phyloP scores from a whole-genome alignment of 2,888 invertebrate genomes.

The Apodemia hepburni region DNA sequence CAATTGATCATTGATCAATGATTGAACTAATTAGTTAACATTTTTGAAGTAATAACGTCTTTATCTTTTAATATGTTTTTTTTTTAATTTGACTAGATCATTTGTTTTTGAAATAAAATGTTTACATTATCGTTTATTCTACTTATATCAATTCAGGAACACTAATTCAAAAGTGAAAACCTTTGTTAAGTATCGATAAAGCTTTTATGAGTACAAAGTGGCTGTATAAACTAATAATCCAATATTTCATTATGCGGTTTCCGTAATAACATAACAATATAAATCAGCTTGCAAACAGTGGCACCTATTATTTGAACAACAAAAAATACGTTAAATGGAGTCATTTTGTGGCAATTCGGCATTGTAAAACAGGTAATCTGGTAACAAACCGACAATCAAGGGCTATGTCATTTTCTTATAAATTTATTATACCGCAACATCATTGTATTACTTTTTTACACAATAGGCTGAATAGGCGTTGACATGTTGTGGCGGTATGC shows the following conservation, averaged over 20 bases:
- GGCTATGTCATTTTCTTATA: conserved; percentile 67
- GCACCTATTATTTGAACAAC: conserved; percentile 67
- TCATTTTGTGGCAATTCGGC: conserved; percentile 67
- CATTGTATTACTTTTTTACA: conserved; percentile 54
- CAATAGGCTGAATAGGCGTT: conserved; percentile 68
- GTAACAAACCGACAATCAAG: conserved; percentile 67
- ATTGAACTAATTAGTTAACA: no score
- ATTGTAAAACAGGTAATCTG: conserved; percentile 70
- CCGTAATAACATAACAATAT: conserved; percentile 49
- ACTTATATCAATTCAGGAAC: not conserved
- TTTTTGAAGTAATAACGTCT: not conserved
- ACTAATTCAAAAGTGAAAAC: not conserved
- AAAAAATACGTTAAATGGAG: conserved; percentile 59
- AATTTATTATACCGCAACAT: conserved; percentile 69
- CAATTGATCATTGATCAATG: no score
- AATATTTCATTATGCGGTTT: conserved; percentile 58
- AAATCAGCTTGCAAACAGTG: conserved; percentile 48
- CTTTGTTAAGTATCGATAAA: conserved; percentile 10
- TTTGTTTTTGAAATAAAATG: not conserved
- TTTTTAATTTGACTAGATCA: no score
- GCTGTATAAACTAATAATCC: conserved; percentile 42
- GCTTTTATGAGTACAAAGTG: conserved; percentile 27
- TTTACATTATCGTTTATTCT: not conserved
- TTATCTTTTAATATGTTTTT: no score
- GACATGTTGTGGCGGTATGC: conserved; percentile 67